phyloP scores from a whole-genome alignment of 2,113 vertebrate species.

The Parotia lawesii region DNA sequence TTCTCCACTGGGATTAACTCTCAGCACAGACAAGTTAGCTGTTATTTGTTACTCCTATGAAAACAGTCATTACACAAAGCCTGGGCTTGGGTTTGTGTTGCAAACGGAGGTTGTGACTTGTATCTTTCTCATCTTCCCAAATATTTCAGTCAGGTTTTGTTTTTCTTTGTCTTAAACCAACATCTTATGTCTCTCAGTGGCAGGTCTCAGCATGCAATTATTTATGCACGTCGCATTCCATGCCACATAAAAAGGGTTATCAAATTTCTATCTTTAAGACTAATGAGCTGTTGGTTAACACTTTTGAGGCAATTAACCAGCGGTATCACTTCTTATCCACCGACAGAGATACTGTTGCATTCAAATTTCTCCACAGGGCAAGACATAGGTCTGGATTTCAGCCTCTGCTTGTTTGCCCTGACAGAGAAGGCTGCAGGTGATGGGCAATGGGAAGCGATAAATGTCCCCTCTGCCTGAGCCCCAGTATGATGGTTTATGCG shows the following conservation, averaged over 20 bases:
- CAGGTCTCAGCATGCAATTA: conserved; percentile 44
- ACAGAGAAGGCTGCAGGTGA: neutral
- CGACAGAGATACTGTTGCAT: neutral
- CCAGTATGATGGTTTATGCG: accelerated
- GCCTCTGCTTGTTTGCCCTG: neutral
- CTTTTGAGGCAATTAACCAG: conserved; percentile 27
- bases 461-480: neutral
- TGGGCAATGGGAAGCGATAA: neutral
- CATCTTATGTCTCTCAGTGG: conserved; percentile 17
- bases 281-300: conserved; percentile 37
- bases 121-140: neutral
- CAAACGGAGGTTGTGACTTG: neutral
- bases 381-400: neutral
- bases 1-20: neutral
- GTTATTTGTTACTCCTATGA: neutral
- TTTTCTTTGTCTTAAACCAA: conserved; percentile 34
- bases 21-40: neutral
- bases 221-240: conserved; percentile 21
- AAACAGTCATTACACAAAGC: neutral
- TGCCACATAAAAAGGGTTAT: conserved; percentile 5
- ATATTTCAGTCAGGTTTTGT: neutral
- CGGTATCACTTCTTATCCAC: neutral
- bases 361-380: neutral
- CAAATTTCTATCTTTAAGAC: conserved; percentile 13
- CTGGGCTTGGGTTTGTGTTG: neutral